Percentiles rank a stretch among this genome's conserved stretches.
Conservation (phyloP, 1,140 invertebrate genomes). For the Philotrypesis tridentata region DNA sequence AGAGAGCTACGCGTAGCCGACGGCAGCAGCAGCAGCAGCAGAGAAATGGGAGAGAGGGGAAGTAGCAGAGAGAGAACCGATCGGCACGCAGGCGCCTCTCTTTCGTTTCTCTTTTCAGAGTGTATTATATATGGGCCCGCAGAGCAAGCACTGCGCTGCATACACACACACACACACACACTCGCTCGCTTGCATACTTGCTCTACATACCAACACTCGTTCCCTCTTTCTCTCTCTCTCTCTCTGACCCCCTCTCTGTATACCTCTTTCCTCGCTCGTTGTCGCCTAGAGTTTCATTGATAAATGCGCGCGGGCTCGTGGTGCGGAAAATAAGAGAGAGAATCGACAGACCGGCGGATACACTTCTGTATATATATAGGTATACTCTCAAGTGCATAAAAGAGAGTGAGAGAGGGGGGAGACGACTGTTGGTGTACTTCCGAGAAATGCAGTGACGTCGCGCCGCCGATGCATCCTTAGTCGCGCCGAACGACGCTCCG, state of each 20-base stretch:
- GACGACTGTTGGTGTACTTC: background rate
- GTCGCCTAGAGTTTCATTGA: slow-evolving; percentile 20
- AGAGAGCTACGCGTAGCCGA: background rate
- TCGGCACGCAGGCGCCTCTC: slow-evolving; percentile 37
- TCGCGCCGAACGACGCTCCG: background rate
- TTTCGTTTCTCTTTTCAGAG: background rate
- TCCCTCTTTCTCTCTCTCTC: background rate
- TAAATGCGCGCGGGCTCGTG: background rate
- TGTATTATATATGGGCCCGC: background rate
- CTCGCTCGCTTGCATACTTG: background rate
- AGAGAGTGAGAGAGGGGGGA: too few relatives aligned
- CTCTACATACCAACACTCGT: background rate
- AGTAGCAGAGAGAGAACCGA: slow-evolving; percentile 3
- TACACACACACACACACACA: too few relatives aligned
- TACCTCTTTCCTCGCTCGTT: background rate
- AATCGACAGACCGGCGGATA: background rate
- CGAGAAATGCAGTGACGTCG: slow-evolving; percentile 41
- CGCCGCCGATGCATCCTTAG: slow-evolving; percentile 3
- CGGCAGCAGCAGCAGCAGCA: background rate
- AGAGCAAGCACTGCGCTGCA: background rate
- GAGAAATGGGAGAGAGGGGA: background rate
- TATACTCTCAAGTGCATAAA: background rate
- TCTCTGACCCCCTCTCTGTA: background rate
- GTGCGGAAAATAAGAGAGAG: background rate
- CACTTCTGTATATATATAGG: too few relatives aligned